Conservation (phyloP, 1,140 invertebrate species). For the Teleogryllus occipitalis region DNA sequence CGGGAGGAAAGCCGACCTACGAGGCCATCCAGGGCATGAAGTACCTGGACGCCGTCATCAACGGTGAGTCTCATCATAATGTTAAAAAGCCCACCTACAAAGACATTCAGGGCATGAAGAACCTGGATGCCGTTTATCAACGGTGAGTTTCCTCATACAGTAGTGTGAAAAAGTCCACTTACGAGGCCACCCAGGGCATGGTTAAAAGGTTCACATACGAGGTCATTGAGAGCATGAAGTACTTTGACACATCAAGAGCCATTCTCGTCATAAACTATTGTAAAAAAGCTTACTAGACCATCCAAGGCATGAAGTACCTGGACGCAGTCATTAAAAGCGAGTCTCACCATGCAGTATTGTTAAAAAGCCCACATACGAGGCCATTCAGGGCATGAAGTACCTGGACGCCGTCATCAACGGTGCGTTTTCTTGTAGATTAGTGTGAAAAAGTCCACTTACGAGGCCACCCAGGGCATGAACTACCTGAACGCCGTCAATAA, state of each 20-base stretch:
- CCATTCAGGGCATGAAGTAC: slow-evolving; percentile 47
- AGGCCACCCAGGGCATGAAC: slow-evolving; percentile 35
- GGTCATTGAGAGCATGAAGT: too few relatives aligned
- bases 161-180: slow-evolving; percentile 26
- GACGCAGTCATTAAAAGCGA: too few relatives aligned
- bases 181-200: slow-evolving; percentile 35
- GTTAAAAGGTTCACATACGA: too few relatives aligned
- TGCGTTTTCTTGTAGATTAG: slow-evolving; percentile 25
- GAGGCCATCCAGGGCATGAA: slow-evolving; percentile 36
- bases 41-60: slow-evolving; percentile 42
- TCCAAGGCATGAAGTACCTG: too few relatives aligned
- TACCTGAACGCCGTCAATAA: slow-evolving; percentile 42
- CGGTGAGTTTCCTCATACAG: too few relatives aligned
- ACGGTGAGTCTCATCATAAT: slow-evolving; percentile 24
- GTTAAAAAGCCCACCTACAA: slow-evolving; percentile 31
- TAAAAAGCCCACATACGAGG: slow-evolving; percentile 39
- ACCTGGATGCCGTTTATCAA: slow-evolving; percentile 40
- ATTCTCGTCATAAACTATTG: too few relatives aligned
- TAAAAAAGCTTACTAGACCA: too few relatives aligned
- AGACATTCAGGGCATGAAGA: slow-evolving; percentile 36
- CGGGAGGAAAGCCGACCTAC: slow-evolving; percentile 29
- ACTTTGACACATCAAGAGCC: too few relatives aligned
- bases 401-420: slow-evolving; percentile 39
- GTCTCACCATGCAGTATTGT: too few relatives aligned
- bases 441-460: slow-evolving; percentile 29